Evolutionary conservation across 2,113 vertebrate species (phyloP).

Genomic region (Myiagra hebetior): DNA sequence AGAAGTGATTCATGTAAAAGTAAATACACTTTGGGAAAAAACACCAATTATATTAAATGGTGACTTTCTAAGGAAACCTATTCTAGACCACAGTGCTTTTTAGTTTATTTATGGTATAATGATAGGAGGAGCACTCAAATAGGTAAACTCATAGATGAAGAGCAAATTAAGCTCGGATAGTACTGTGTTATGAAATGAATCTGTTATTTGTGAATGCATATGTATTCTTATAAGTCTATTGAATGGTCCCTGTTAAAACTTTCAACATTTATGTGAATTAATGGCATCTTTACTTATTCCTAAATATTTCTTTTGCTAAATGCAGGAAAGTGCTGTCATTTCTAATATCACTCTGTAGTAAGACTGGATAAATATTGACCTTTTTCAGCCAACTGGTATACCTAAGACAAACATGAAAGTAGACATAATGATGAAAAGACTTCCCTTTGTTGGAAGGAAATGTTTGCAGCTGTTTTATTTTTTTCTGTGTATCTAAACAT

Average conservation of each 20-base stretch:
- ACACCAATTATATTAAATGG: background rate
- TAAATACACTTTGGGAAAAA: background rate
- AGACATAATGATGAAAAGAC: background rate
- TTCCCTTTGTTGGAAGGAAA: background rate
- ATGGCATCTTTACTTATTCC: background rate
- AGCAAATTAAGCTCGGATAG: background rate
- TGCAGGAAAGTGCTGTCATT: background rate
- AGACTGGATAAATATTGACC: background rate
- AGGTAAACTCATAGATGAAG: background rate
- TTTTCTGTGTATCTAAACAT: background rate
- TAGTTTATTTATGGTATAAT: background rate
- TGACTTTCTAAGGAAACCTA: background rate
- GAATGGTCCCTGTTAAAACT: background rate
- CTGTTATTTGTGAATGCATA: background rate
- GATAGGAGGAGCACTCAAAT: accelerated
- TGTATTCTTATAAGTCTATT: background rate
- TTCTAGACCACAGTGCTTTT: background rate
- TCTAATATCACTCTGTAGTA: background rate
- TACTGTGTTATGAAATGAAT: background rate
- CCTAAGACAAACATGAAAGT: background rate
- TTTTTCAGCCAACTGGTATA: background rate
- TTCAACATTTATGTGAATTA: background rate
- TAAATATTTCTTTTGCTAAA: background rate
- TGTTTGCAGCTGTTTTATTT: background rate
- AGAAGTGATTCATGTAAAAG: background rate